Percentiles rank a stretch among this genome's conserved stretches.
These are phyloP conservation scores for Progne subis DNA, from an alignment of 2,113 vertebrate species.

Conservation along the genomic window DNA sequence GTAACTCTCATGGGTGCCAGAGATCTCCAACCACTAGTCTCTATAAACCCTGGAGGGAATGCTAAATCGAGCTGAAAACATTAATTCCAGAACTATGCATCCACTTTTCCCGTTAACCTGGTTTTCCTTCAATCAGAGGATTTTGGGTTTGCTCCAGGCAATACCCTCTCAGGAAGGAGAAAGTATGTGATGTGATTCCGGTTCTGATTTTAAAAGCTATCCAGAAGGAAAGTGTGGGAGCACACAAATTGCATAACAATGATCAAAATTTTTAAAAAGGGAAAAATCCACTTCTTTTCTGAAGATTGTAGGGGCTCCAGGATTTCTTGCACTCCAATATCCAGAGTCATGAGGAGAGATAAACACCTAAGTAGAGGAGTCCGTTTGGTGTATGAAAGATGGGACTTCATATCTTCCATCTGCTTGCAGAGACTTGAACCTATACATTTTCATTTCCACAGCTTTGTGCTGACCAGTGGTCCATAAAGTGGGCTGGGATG, in stretches of 20 bases:
- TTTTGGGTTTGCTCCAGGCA: slow-evolving; percentile 13
- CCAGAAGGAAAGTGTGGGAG: background rate
- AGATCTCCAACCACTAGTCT: background rate
- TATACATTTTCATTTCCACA: background rate
- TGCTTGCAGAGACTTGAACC: background rate
- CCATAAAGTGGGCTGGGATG: background rate
- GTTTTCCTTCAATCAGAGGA: background rate
- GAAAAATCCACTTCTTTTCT: background rate
- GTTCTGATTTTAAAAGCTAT: background rate
- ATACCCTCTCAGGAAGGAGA: background rate
- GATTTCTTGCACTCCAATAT: background rate
- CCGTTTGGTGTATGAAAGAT: background rate
- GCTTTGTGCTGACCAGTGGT: background rate
- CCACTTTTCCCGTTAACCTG: slow-evolving; percentile 35
- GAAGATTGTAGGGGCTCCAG: background rate
- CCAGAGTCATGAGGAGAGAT: background rate
- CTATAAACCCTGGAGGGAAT: slow-evolving; percentile 26
- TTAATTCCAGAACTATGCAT: slow-evolving; percentile 10
- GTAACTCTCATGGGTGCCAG: background rate
- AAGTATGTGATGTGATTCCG: background rate
- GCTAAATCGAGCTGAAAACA: slow-evolving; percentile 64
- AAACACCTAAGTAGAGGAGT: background rate
- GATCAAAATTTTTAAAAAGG: background rate
- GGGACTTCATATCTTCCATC: background rate
- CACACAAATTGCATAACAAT: background rate